phyloP scores from a whole-genome alignment of 2,797 vertebrate genomes.

The Urophycis tenuis region DNA sequence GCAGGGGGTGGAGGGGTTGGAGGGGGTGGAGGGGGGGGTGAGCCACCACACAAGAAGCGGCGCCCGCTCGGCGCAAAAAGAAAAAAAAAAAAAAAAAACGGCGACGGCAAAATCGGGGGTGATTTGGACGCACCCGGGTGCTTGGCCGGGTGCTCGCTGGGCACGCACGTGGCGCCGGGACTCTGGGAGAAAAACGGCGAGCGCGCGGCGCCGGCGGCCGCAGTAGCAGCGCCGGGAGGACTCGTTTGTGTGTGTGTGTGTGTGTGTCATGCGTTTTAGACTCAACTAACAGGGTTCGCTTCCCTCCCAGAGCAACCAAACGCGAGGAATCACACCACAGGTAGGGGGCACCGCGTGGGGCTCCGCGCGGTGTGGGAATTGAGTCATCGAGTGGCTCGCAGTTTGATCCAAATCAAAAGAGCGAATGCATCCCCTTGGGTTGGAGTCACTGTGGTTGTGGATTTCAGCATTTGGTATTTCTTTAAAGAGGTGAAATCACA shows the following conservation, averaged over 20 bases:
- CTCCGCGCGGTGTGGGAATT: too few relatives aligned
- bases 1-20: too few relatives aligned
- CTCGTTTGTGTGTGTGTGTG: too few relatives aligned
- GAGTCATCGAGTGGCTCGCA: neutral
- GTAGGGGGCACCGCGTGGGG: too few relatives aligned
- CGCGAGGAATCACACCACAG: neutral
- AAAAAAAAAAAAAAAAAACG: too few relatives aligned
- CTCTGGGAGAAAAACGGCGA: neutral
- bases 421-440: neutral
- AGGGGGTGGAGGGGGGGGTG: neutral
- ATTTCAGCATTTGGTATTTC: neutral
- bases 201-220: neutral
- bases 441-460: neutral
- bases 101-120: neutral
- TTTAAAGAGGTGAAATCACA: conserved; percentile 43
- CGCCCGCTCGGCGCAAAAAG: neutral
- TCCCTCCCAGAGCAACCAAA: neutral
- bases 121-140: neutral
- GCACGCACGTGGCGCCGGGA: neutral
- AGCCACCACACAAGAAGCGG: neutral
- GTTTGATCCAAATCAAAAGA: neutral
- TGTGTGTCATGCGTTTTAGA: neutral
- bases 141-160: neutral
- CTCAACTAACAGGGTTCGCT: neutral
- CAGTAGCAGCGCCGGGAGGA: neutral